A percentile compares a stretch with the other conserved stretches of the same genome.
Evolutionary conservation across 2,113 vertebrate genomes (phyloP).

Genomic region (Eubucco bourcierii): DNA sequence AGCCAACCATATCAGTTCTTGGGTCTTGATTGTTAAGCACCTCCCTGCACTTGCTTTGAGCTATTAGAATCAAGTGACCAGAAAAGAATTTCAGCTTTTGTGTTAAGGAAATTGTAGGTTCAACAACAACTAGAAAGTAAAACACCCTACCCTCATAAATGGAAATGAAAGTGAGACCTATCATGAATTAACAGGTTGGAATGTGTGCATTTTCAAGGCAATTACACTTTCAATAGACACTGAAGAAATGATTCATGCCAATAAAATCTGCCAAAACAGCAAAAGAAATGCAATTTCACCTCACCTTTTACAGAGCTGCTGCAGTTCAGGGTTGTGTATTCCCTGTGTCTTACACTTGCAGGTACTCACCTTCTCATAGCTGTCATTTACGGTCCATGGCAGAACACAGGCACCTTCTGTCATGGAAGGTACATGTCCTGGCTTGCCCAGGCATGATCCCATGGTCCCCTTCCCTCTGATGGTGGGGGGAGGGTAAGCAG

Average conservation of each 20-base stretch:
- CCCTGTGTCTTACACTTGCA: not conserved
- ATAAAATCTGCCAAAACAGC: not conserved
- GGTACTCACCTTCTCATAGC: not conserved
- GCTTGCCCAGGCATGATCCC: too few relatives aligned
- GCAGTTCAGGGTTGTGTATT: not conserved
- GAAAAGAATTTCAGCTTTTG: not conserved
- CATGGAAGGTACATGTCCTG: too few relatives aligned
- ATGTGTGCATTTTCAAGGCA: not conserved
- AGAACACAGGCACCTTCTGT: not conserved
- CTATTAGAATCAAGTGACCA: not conserved
- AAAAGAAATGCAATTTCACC: not conserved
- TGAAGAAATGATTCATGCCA: not conserved
- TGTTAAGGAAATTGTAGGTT: rapidly evolving
- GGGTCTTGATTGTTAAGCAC: not conserved
- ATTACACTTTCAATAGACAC: not conserved
- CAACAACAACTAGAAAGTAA: not conserved
- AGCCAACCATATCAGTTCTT: not conserved
- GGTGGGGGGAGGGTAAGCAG: too few relatives aligned
- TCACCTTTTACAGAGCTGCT: not conserved
- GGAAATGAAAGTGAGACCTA: not conserved
- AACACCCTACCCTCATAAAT: not conserved
- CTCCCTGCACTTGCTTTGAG: not conserved
- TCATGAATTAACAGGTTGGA: not conserved
- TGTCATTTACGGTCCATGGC: not conserved
- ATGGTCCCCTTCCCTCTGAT: too few relatives aligned